A percentile compares a stretch with the other conserved stretches of the same genome.
Conservation (phyloP, 92 coral and sea anemone species). For the Epizoanthus rinbou region DNA sequence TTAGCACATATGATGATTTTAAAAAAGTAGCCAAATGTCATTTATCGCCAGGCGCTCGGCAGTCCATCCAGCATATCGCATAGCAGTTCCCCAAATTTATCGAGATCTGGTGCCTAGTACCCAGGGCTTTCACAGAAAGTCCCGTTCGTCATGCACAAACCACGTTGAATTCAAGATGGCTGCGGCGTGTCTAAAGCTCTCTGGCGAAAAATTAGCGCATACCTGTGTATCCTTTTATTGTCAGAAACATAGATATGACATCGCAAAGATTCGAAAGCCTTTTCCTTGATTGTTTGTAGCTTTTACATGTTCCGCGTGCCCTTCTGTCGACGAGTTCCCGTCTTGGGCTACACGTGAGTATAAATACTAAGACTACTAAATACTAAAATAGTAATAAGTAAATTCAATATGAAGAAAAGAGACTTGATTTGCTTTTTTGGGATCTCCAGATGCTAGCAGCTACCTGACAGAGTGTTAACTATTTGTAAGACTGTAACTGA, state of each 20-base stretch:
- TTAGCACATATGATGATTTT: too few species aligned
- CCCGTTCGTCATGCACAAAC: too few species aligned
- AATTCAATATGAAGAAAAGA: background rate
- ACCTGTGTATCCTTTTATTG: conserved; percentile 39
- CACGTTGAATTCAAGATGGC: conserved; percentile 42
- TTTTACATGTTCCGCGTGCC: conserved; percentile 22
- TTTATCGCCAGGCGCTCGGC: too few species aligned
- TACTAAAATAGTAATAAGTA: too few species aligned
- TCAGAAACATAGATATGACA: too few species aligned
- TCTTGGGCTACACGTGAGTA: conserved; percentile 77
- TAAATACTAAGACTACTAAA: background rate
- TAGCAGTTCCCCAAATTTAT: too few species aligned
- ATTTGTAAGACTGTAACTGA: too few species aligned
- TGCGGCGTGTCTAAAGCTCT: conserved; percentile 25
- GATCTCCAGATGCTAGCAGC: too few species aligned
- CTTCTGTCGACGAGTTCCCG: conserved; percentile 45
- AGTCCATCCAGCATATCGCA: too few species aligned
- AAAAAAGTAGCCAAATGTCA: too few species aligned
- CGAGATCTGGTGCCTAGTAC: conserved; percentile 19
- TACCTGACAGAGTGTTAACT: too few species aligned
- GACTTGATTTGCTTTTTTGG: background rate
- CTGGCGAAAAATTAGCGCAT: conserved; percentile 25
- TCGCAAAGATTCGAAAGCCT: background rate
- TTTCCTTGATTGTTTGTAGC: conserved; percentile 44
- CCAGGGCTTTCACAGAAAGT: background rate